Base-by-base conservation (phyloP, 2,797 vertebrate genomes). In the Borostomias antarcticus region DNA sequence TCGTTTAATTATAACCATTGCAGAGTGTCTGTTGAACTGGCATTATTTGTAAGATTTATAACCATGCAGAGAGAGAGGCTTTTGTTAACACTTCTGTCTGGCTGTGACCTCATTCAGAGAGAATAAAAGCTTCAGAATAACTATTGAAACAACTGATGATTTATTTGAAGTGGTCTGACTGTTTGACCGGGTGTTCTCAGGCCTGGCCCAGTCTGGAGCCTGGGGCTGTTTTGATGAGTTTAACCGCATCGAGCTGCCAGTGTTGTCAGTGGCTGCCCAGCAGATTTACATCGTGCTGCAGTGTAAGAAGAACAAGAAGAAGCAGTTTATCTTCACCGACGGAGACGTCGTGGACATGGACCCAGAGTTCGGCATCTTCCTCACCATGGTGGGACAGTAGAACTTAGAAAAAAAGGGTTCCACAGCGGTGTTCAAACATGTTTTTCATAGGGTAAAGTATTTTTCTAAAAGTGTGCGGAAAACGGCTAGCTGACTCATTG, bases 211-310 rank as follows among this genome's bases (percentile, higher is more conserved):
- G 80, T 92, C 93, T 0, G 93, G 93, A 30, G 86, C 93, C 1
- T 94, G 93, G 93, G 93, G 93, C 6, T 94, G 91, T 77, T 92
- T 92, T 3, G 91, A 92, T 43, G 91, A 92, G 75, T 94, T 94
- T 64, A 94, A 94, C 78, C 92, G 93, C 58, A 94, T 94, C 62
- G 93, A 94, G 73, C 88, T 94, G 52, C 93, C 93, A 3, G 93
- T 94, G 40, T 84, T 94, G 51, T 94, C 93, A 0, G 93, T 94
- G 28, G 93, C 93, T 0, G 93, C 93, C 26, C 93, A 94, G 81
- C 93, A 94, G 83, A 94, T 94, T 78, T 91, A 92, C 78, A 86
- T 94, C 1, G 87, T 94, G 33, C 90, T 94, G 47, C 92, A 93
- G 78, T 93, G 92, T 30, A 94, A 94, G 77, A 94, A 91, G 82